Evolutionary conservation across 2,797 vertebrate genomes (phyloP).

Genomic region (Lindbergichthys nudifrons): DNA sequence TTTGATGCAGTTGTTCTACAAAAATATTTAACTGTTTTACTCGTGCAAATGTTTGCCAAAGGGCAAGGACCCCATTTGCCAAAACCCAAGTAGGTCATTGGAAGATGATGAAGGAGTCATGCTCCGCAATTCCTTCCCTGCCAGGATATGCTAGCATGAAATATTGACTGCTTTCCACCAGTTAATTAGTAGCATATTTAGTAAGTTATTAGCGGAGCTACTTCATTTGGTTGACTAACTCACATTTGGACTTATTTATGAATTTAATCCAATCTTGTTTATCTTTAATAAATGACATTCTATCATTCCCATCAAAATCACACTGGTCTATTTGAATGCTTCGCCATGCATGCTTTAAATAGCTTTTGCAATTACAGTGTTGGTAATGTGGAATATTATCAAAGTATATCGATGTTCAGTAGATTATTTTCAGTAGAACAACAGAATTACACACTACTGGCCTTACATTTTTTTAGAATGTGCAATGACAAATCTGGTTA

Average conservation of each 20-base stretch:
- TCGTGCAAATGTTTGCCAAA: slow-evolving; percentile 74
- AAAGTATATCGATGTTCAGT: slow-evolving; percentile 15
- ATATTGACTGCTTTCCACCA: slow-evolving; percentile 60
- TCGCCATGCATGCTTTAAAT: slow-evolving; percentile 21
- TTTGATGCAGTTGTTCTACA: slow-evolving; percentile 61
- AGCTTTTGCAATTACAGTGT: slow-evolving; percentile 30
- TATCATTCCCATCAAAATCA: slow-evolving; percentile 22
- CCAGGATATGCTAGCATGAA: slow-evolving; percentile 44
- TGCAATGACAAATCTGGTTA: slow-evolving; percentile 1
- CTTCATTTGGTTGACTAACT: slow-evolving; percentile 38
- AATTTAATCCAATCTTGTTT: slow-evolving; percentile 35
- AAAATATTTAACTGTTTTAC: slow-evolving; percentile 69
- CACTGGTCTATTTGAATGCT: background rate
- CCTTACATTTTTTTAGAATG: slow-evolving; percentile 16
- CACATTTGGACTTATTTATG: slow-evolving; percentile 41
- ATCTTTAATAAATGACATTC: slow-evolving; percentile 39
- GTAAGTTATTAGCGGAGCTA: slow-evolving; percentile 36
- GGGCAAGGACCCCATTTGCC: slow-evolving; percentile 72
- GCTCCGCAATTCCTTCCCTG: slow-evolving; percentile 37
- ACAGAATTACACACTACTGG: background rate
- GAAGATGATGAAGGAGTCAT: slow-evolving; percentile 63
- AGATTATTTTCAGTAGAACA: background rate
- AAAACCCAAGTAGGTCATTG: slow-evolving; percentile 82
- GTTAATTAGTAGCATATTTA: slow-evolving; percentile 53
- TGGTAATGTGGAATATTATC: slow-evolving; percentile 24